phyloP scores from a whole-genome alignment of 92 coral and sea anemone genomes.

The Heliopora coerulea region DNA sequence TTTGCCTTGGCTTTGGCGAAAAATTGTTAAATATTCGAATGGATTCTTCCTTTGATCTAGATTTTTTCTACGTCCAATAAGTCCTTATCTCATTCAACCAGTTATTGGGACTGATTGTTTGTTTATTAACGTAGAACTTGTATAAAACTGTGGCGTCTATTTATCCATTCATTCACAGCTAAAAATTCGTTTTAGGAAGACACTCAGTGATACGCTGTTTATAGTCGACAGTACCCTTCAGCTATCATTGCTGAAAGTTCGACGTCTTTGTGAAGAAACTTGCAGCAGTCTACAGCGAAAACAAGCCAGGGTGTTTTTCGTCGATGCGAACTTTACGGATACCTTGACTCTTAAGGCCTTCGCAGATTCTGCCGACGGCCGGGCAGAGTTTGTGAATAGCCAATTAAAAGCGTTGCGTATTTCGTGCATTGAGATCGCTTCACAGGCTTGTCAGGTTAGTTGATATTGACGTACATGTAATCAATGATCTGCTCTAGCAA shows the following conservation, averaged over 20 bases:
- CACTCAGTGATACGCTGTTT: constrained; percentile 60
- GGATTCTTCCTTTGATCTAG: too few relatives aligned
- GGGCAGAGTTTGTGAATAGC: constrained; percentile 60
- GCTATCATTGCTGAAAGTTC: constrained; percentile 63
- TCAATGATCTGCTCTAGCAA: too few relatives aligned
- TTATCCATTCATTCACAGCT: too few relatives aligned
- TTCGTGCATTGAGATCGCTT: constrained; percentile 65
- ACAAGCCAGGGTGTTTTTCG: constrained; percentile 59
- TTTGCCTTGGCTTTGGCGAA: too few relatives aligned
- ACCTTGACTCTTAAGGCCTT: constrained; percentile 73
- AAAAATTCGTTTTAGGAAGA: too few relatives aligned
- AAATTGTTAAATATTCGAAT: too few relatives aligned
- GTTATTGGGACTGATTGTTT: too few relatives aligned
- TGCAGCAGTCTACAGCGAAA: constrained; percentile 72
- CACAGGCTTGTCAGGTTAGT: constrained; percentile 89
- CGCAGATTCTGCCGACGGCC: constrained; percentile 48
- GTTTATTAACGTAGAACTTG: too few relatives aligned
- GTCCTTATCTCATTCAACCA: too few relatives aligned
- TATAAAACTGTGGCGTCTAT: too few relatives aligned
- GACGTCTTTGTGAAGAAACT: constrained; percentile 80
- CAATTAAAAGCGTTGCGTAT: constrained; percentile 60
- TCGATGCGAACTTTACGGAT: constrained; percentile 45
- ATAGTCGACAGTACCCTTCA: constrained; percentile 62
- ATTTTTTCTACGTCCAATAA: too few relatives aligned
- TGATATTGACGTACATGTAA: too few relatives aligned